phyloP scores from a whole-genome alignment of 1,140 invertebrate species.

The Lethrus apterus region DNA sequence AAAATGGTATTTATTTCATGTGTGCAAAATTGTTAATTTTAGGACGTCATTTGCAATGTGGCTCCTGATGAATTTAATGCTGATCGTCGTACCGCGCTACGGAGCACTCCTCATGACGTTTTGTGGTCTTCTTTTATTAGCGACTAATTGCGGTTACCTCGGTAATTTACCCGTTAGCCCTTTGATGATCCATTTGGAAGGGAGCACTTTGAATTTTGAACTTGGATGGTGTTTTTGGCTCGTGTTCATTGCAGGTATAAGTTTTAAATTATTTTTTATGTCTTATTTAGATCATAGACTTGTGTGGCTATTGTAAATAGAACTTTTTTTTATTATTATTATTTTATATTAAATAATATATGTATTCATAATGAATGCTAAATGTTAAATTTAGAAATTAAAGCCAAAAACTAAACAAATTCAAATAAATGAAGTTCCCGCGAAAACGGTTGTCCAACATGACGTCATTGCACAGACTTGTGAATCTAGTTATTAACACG shows the following conservation, averaged over 20 bases:
- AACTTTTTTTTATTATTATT: no score
- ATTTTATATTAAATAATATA: no score
- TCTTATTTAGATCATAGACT: no score
- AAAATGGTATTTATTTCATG: not conserved
- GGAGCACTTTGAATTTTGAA: conserved; percentile 67
- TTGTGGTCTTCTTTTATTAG: conserved; percentile 68
- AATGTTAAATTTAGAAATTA: no score
- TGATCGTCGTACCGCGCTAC: conserved; percentile 87
- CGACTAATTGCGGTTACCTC: conserved; percentile 77
- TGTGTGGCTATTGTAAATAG: no score
- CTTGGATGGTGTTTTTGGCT: conserved; percentile 94
- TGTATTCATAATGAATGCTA: no score
- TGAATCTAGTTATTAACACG: no score
- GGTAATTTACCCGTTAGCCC: conserved; percentile 72
- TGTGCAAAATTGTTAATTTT: conserved; percentile 32
- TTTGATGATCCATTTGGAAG: conserved; percentile 77
- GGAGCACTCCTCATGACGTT: conserved; percentile 83
- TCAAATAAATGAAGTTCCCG: no score
- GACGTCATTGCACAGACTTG: no score
- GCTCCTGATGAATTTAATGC: conserved; percentile 85
- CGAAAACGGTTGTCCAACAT: no score
- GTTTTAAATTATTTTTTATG: no score
- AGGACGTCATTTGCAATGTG: conserved; percentile 85
- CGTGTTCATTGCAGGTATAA: conserved; percentile 73
- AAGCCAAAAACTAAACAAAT: no score